Base-by-base conservation (phyloP, 1,140 invertebrate species). In the Drosophila athabasca region DNA sequence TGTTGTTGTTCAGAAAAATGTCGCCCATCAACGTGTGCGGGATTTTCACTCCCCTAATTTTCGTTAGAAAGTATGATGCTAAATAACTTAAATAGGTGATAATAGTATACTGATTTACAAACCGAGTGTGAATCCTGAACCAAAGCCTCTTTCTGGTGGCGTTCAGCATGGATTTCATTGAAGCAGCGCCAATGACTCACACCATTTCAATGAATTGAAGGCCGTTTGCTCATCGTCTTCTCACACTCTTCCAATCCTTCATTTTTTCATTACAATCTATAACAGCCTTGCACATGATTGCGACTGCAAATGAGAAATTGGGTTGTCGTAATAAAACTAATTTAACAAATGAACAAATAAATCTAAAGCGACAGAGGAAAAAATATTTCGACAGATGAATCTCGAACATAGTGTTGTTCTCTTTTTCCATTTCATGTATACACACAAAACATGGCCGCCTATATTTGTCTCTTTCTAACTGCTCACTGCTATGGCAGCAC, bases 271-370 rank as follows among this genome's bases (percentile, higher is more conserved):
- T 88, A 88, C 72, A 73, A 70, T 88, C 79, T 88, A 79, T 67
- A 78, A 82, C 65, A 71, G 77, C 61, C 71, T 82, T 82, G 79
- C 57, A 74, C 65, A 75, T 66, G 79, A 77, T 89, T 88, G 74
- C 80, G 76, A 91, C 90, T 91, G 90, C 87, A 91, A 91, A 91
- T 91, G 88, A 91, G 87, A 91, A 91, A 91, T 90, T 62, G 54
- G 68, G 48, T 83, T 87, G 78, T 83, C 90, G 78, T 90, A 84
- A 91, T 91, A 91, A 85, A 82, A 81, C 83, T 88, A 88, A 76
- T 88, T 89, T 89, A 89, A 89, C 79, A 88, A 66, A 75, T 61
- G 24, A 66, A 67, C 44, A 79, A 67, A 54, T 62, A 59, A 61
- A 54, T 55, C 48, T 62, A 81, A 76, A 54, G 64, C 66, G 48